Conservation (phyloP, 53 echinoderm and acorn worm species). For the Henricia sp. region DNA sequence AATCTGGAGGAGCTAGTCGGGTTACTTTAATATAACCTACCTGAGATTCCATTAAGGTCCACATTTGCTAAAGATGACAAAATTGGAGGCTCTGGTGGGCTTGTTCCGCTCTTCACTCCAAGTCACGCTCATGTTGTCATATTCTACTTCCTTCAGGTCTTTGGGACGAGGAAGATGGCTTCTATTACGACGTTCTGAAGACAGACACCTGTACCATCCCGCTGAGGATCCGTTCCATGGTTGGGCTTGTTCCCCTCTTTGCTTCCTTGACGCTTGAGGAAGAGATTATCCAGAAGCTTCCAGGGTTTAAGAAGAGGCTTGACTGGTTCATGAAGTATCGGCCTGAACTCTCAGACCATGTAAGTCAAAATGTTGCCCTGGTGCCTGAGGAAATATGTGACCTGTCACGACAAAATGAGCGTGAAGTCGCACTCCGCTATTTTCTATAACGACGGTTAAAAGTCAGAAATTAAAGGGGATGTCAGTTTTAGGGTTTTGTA, state of each 20-base stretch:
- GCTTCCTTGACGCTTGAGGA: slow-evolving; percentile 91
- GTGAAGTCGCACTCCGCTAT: too few relatives aligned
- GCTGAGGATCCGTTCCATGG: slow-evolving; percentile 97
- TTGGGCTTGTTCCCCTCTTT: slow-evolving; percentile 93
- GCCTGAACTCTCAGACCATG: slow-evolving; percentile 86
- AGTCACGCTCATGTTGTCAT: background rate
- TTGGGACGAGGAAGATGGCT: slow-evolving; percentile 94
- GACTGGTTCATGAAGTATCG: slow-evolving; percentile 98
- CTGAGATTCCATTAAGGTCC: too few relatives aligned
- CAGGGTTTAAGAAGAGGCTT: slow-evolving; percentile 91
- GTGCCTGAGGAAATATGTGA: too few relatives aligned
- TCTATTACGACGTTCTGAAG: slow-evolving; percentile 94
- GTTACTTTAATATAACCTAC: too few relatives aligned
- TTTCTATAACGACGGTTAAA: too few relatives aligned
- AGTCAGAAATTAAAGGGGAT: too few relatives aligned
- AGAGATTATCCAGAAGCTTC: slow-evolving; percentile 76
- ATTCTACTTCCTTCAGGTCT: slow-evolving; percentile 61
- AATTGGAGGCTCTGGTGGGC: too few relatives aligned
- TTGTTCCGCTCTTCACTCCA: background rate
- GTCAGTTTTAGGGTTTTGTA: too few relatives aligned
- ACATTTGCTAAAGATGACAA: too few relatives aligned
- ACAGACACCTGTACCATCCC: slow-evolving; percentile 85
- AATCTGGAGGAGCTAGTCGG: too few relatives aligned
- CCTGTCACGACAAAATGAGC: too few relatives aligned
- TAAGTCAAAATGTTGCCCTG: slow-evolving; percentile 20